Conservation (phyloP, 2,888 invertebrate genomes). For the Agelastica alni region DNA sequence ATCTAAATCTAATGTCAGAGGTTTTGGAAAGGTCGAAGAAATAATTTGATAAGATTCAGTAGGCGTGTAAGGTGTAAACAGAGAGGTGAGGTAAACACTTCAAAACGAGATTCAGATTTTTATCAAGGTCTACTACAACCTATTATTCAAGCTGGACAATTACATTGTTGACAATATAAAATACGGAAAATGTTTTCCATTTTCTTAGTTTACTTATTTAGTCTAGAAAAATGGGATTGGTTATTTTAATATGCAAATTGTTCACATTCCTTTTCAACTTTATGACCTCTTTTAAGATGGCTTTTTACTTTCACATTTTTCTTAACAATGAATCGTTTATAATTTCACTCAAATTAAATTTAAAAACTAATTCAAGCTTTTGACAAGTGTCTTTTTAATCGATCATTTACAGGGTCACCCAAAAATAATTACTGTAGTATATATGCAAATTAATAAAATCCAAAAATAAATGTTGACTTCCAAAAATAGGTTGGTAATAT, state of each 20-base stretch:
- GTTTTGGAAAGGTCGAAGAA: neutral
- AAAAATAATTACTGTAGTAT: conserved; percentile 6
- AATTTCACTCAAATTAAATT: neutral
- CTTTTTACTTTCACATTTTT: conserved; percentile 45
- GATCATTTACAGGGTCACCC: conserved; percentile 9
- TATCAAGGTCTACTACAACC: conserved; percentile 14
- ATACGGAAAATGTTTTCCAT: conserved; percentile 13
- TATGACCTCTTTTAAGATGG: conserved; percentile 48
- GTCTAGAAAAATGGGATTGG: conserved; percentile 21
- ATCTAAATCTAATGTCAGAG: neutral
- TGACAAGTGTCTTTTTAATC: conserved; percentile 1
- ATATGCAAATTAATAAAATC: conserved; percentile 1
- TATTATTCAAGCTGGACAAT: conserved; percentile 10
- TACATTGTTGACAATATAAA: conserved; percentile 3
- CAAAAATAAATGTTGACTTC: conserved; percentile 14
- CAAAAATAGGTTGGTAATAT: conserved; percentile 19
- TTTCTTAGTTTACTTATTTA: conserved; percentile 19
- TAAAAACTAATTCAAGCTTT: neutral
- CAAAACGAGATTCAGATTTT: conserved; percentile 19
- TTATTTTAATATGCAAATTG: conserved; percentile 41
- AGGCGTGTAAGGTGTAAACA: conserved; percentile 48
- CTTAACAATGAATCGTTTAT: too few relatives aligned
- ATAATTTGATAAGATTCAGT: conserved; percentile 35
- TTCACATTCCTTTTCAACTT: conserved; percentile 46
- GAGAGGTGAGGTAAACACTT: conserved; percentile 31